Percentiles rank a stretch among this genome's conserved stretches.
phyloP scores from a whole-genome alignment of 2,113 vertebrate species.

The Aphyosemion australe region DNA sequence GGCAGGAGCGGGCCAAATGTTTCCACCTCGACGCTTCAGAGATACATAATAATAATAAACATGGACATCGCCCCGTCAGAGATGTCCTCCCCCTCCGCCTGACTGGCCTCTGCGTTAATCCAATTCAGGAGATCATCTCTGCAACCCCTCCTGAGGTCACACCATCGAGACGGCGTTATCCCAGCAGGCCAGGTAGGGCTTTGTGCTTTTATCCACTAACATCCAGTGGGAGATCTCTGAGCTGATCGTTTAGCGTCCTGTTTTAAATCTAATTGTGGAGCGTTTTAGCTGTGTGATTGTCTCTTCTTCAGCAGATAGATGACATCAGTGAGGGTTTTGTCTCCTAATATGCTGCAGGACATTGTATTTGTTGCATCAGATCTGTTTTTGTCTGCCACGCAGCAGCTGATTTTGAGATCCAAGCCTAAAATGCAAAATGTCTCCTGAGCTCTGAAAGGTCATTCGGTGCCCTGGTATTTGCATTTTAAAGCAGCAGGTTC shows the following conservation, averaged over 20 bases:
- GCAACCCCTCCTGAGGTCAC: slow-evolving; percentile 44
- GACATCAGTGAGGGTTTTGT: not conserved
- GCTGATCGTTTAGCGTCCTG: not conserved
- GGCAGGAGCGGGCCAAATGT: slow-evolving; percentile 57
- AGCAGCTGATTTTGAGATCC: slow-evolving; percentile 37
- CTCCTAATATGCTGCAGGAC: not conserved
- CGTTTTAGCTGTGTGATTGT: not conserved
- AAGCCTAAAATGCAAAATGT: slow-evolving; percentile 12
- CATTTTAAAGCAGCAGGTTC: slow-evolving; percentile 47
- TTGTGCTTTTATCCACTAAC: not conserved
- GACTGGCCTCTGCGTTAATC: slow-evolving; percentile 57
- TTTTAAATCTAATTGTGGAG: too few relatives aligned
- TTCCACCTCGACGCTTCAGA: slow-evolving; percentile 41
- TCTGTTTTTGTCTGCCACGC: not conserved
- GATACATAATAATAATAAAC: slow-evolving; percentile 33
- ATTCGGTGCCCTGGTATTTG: slow-evolving; percentile 38
- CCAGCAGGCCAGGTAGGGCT: slow-evolving; percentile 66
- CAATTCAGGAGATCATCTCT: slow-evolving; percentile 70
- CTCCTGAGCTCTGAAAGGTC: slow-evolving; percentile 58
- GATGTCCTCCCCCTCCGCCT: slow-evolving; percentile 30
- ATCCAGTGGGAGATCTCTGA: not conserved
- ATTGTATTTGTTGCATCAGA: slow-evolving; percentile 13
- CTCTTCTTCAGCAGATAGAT: not conserved
- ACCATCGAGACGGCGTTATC: slow-evolving; percentile 62
- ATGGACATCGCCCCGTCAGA: slow-evolving; percentile 57